Conservation (phyloP, 2,888 invertebrate species). For the Ypsolopha scabrella region DNA sequence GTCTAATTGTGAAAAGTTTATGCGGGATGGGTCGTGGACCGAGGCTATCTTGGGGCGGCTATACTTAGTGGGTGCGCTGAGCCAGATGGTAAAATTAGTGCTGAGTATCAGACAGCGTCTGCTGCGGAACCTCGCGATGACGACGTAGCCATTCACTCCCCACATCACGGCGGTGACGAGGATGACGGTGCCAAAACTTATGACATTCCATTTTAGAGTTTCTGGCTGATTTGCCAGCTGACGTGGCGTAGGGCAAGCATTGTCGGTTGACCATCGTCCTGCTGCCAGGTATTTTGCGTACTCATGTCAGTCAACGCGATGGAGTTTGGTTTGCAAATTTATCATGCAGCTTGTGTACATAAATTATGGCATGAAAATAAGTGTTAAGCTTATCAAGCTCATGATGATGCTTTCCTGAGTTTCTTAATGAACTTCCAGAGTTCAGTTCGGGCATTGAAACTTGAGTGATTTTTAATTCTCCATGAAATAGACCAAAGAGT, state of each 20-base stretch:
- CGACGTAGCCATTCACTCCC: conserved; percentile 47
- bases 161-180: conserved; percentile 30
- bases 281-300: background rate
- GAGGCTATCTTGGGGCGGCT: conserved; percentile 71
- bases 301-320: background rate
- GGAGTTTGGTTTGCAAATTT: too few species aligned
- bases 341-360: background rate
- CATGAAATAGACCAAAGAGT: too few species aligned
- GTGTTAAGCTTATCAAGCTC: too few species aligned
- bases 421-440: too few species aligned
- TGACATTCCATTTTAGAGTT: conserved; percentile 59
- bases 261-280: background rate
- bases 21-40: conserved; percentile 71
- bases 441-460: too few species aligned
- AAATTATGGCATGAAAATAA: background rate
- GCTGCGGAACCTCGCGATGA: conserved; percentile 12
- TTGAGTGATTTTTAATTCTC: too few species aligned
- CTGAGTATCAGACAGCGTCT: conserved; percentile 59
- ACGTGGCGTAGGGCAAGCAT: conserved; percentile 4
- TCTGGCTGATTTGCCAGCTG: conserved; percentile 40
- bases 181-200: conserved; percentile 60
- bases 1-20: conserved; percentile 73
- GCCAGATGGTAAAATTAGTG: conserved; percentile 65
- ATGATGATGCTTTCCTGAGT: too few species aligned
- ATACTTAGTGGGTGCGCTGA: conserved; percentile 70